Percentiles rank a stretch among this genome's conserved stretches.
These are phyloP conservation scores for Heterohyrax brucei DNA, from an alignment of 2,797 vertebrate species.

Conservation along the genomic window DNA sequence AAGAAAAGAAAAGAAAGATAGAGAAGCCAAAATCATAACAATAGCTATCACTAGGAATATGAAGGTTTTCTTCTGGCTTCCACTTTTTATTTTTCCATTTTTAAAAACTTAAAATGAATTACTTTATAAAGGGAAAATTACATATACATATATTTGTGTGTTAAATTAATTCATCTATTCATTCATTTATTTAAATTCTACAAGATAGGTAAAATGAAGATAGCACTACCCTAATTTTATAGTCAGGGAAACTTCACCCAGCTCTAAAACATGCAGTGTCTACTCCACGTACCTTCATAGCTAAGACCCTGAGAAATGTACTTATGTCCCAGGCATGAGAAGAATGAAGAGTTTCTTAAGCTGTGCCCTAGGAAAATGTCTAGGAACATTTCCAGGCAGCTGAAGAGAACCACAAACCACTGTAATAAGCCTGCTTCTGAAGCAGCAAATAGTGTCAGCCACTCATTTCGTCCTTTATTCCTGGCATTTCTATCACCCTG, in stretches of 20 bases:
- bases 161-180: not conserved
- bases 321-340: not conserved
- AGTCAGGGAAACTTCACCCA: not conserved
- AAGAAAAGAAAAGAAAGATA: not conserved
- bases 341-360: not conserved
- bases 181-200: not conserved
- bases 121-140: not conserved
- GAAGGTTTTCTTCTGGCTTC: not conserved
- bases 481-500: slow-evolving; percentile 63
- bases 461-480: slow-evolving; percentile 65
- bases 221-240: not conserved
- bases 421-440: slow-evolving; percentile 57
- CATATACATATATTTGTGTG: not conserved
- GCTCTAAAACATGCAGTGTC: not conserved
- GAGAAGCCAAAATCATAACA: not conserved
- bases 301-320: not conserved
- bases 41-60: not conserved
- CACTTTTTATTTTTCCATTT: not conserved
- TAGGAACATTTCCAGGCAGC: not conserved
- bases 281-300: rapidly evolving
- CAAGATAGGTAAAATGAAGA: not conserved
- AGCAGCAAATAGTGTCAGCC: not conserved
- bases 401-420: not conserved
- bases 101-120: not conserved
- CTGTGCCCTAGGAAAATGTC: not conserved